A percentile compares a stretch with the other conserved stretches of the same genome.
phyloP scores from a whole-genome alignment of 2,797 vertebrate genomes.

The Lacerta bilineata region DNA sequence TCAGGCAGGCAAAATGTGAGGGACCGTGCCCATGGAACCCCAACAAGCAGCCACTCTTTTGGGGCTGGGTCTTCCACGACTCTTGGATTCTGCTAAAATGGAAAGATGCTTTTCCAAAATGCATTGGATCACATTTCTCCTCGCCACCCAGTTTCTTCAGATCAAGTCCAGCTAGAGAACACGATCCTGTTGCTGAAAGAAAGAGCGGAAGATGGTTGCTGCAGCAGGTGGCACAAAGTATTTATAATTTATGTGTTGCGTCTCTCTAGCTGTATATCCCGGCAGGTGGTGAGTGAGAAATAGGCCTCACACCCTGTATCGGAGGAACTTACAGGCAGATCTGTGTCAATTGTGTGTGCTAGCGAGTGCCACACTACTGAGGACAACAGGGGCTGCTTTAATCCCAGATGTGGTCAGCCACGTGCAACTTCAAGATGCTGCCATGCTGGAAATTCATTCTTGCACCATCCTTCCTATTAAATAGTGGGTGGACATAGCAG shows the following conservation, averaged over 20 bases:
- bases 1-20: no score
- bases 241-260: constrained; percentile 11
- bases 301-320: not conserved
- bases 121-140: constrained; percentile 22
- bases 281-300: constrained; percentile 7
- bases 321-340: not conserved
- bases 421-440: not conserved
- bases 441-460: not conserved
- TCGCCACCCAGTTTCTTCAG: not conserved
- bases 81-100: not conserved
- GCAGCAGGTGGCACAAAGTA: not conserved
- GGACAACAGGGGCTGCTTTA: not conserved
- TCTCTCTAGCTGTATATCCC: not conserved
- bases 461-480: no score
- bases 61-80: not conserved
- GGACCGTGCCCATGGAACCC: no score
- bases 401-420: not conserved
- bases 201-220: not conserved
- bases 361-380: accelerated
- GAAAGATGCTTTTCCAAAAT: not conserved
- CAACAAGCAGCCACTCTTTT: not conserved
- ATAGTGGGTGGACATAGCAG: no score
- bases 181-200: constrained; percentile 16
- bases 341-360: not conserved
- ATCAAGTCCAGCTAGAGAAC: not conserved